phyloP scores from a whole-genome alignment of 2,888 invertebrate species.

The Odontocerum albicorne region DNA sequence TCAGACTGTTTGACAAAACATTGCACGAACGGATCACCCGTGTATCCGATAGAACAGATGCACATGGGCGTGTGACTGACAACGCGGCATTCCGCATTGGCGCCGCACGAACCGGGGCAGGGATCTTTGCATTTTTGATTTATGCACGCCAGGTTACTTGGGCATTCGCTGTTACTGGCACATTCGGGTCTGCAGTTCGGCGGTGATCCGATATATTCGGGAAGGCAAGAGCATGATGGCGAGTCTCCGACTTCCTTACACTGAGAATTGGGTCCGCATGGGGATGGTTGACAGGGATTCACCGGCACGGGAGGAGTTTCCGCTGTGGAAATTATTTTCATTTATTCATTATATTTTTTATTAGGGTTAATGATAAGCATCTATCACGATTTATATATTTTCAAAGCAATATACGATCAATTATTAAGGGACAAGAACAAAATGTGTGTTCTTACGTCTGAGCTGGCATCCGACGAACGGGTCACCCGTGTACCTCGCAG shows the following conservation, averaged over 20 bases:
- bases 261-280: constrained; percentile 67
- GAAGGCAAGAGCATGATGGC: constrained; percentile 70
- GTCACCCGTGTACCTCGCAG: constrained; percentile 69
- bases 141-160: constrained; percentile 66
- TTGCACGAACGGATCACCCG: constrained; percentile 71
- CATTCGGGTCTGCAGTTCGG: constrained; percentile 76
- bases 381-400: constrained; percentile 18
- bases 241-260: constrained; percentile 63
- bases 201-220: constrained; percentile 67
- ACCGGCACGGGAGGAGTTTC: constrained; percentile 46
- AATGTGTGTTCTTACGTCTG: constrained; percentile 50
- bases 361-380: constrained; percentile 21
- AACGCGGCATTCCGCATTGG: constrained; percentile 71
- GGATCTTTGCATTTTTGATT: constrained; percentile 75
- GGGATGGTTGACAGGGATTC: constrained; percentile 67
- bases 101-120: constrained; percentile 70
- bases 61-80: constrained; percentile 74
- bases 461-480: constrained; percentile 70
- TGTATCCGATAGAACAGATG: constrained; percentile 64
- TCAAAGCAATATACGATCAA: not conserved
- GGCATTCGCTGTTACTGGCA: constrained; percentile 70
- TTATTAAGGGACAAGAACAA: not conserved
- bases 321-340: constrained; percentile 46
- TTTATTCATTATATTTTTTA: too few relatives aligned
- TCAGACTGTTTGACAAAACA: constrained; percentile 54